Evolutionary conservation across 2,888 invertebrate species (phyloP), one percentile per base, ranked within the genome.

Genomic region (Liopterus haemorrhoidalis): DNA sequence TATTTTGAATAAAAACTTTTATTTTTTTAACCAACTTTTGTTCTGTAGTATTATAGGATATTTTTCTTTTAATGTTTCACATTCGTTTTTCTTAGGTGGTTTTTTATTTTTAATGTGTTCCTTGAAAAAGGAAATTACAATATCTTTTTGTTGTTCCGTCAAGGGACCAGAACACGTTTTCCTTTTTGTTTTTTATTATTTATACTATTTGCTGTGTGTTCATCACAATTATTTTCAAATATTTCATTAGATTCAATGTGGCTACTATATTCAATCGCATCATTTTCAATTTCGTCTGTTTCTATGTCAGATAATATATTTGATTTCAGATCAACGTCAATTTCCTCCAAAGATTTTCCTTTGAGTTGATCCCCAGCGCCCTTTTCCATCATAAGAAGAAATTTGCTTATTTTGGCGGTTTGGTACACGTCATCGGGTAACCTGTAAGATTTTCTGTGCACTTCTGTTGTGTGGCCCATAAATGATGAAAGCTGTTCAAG

Each of bases 11-110:
- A 21, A 52, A 57, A 27, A 50, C 57, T 41, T 56, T 58, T 27
- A 58, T 57, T 54, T 56, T n/a, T n/a, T 56, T n/a, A 56, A 48
- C 57, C 57, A 57, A 33, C 53, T 49, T 49, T 58, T 55, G 46
- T 56, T 57, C 14, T 50, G 18, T n/a, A 57, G 46, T 11, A 57
- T 20, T 27, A 50, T 49, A 36, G 27, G 31, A 41, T 56, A 28
- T 36, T 44, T 30, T 12, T 42, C 41, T 41, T 48, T 49, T 20
- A 52, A 41, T 21, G 33, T 40, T 27, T 57, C 56, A 49, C 55
- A 58, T 46, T 56, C 54, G 39, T 49, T 20, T 50, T 50, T 50
- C 48, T 56, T 56, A 20, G 57, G 58, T 16, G 56, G 54, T 52
- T 52, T 49, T 16, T 50, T 40, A 41, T 50, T 49, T 48, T 52